These are phyloP conservation scores for Agonopterix alstromeriana DNA, from an alignment of 2,888 invertebrate genomes.

Conservation along the genomic window DNA sequence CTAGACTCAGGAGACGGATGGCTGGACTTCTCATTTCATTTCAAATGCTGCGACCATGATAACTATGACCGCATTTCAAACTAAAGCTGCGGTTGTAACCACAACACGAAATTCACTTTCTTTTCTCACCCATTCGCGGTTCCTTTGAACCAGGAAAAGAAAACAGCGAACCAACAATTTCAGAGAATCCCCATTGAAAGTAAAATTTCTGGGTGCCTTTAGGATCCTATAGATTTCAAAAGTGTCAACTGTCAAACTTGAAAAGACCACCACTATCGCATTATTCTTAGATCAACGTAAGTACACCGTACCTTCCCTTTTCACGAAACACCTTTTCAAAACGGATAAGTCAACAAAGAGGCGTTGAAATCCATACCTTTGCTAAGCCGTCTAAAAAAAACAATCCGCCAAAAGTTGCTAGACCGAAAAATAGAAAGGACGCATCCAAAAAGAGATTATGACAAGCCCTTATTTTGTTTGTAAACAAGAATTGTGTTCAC, in stretches of 20 bases:
- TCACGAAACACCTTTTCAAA: constrained; percentile 54
- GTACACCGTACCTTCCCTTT: constrained; percentile 50
- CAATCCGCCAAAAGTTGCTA: constrained; percentile 54
- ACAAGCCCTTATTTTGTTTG: constrained; percentile 75
- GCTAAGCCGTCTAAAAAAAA: constrained; percentile 45
- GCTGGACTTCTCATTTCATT: no score
- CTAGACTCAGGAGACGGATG: no score
- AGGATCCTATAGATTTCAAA: constrained; percentile 25
- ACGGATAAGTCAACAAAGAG: constrained; percentile 64
- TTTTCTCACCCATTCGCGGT: constrained; percentile 21
- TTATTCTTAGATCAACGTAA: constrained; percentile 42
- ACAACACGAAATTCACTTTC: constrained; percentile 20
- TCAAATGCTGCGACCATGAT: not conserved
- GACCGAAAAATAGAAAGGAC: constrained; percentile 64
- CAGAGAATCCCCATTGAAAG: constrained; percentile 38
- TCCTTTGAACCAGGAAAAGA: constrained; percentile 23
- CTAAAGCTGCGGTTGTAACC: constrained; percentile 4
- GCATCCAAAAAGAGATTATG: constrained; percentile 72
- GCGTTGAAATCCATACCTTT: constrained; percentile 72
- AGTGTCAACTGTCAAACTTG: constrained; percentile 53
- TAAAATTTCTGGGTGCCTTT: constrained; percentile 38
- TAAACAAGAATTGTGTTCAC: constrained; percentile 57
- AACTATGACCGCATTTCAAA: not conserved
- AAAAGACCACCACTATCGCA: constrained; percentile 56
- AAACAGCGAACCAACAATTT: constrained; percentile 21